Evolutionary conservation across 2,888 invertebrate species (phyloP).

Genomic region (Drosophila sordidula): DNA sequence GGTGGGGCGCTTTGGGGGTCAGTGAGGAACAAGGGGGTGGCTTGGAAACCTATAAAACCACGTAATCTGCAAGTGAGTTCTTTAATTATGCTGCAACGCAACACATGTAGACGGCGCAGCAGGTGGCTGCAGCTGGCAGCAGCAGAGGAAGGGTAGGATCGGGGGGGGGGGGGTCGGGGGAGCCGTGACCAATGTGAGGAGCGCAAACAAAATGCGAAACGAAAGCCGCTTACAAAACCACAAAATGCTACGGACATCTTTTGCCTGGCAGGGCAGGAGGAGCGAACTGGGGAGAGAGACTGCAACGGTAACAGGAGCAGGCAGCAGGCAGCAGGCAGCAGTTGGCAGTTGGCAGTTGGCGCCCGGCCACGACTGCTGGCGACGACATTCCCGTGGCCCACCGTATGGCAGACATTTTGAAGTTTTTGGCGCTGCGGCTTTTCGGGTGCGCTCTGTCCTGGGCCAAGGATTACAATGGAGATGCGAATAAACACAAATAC

Average conservation of each 20-base stretch:
- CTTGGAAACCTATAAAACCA: constrained; percentile 68
- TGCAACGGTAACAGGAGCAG: not conserved
- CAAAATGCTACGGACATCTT: constrained; percentile 81
- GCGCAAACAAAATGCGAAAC: constrained; percentile 72
- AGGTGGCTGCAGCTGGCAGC: constrained; percentile 35
- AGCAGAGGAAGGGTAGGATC: not conserved
- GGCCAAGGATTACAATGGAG: constrained; percentile 74
- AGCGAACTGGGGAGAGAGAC: too few relatives aligned
- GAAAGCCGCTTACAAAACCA: constrained; percentile 80
- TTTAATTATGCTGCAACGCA: constrained; percentile 78
- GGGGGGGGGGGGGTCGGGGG: not conserved
- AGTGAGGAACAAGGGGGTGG: constrained; percentile 10
- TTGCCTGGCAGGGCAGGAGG: constrained; percentile 25
- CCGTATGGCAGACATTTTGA: constrained; percentile 68
- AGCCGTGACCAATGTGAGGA: constrained; percentile 38
- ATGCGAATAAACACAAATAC: constrained; percentile 38
- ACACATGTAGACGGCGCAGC: constrained; percentile 64
- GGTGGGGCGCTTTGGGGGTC: not conserved
- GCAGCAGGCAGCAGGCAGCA: not conserved
- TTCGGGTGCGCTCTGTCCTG: constrained; percentile 33
- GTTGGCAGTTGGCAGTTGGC: not conserved
- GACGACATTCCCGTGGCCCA: constrained; percentile 22
- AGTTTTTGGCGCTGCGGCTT: constrained; percentile 71
- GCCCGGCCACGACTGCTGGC: constrained; percentile 6
- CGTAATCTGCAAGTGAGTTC: constrained; percentile 81